phyloP scores from a whole-genome alignment of 2,888 invertebrate species.

The Ferrisia virgata region DNA sequence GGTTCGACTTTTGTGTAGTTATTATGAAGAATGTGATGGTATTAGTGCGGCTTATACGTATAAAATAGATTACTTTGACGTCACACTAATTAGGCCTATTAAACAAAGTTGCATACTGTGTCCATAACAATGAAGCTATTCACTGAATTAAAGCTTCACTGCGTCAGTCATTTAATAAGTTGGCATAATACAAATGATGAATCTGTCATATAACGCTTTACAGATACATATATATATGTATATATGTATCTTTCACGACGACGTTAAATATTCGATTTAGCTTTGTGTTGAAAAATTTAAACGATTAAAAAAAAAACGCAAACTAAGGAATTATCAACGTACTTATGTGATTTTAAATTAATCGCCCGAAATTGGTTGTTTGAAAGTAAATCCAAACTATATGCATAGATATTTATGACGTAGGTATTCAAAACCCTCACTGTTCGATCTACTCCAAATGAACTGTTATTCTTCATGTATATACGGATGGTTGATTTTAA shows the following conservation, averaged over 20 bases:
- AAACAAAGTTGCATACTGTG: background rate
- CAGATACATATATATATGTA: too few relatives aligned
- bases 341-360: background rate
- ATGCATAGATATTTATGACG: too few relatives aligned
- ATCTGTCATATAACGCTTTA: background rate
- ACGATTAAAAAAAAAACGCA: background rate
- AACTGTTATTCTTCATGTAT: background rate
- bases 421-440: too few relatives aligned
- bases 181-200: background rate
- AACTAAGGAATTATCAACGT: background rate
- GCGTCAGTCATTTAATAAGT: background rate
- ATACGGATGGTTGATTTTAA: background rate
- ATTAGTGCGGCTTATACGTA: constrained; percentile 13
- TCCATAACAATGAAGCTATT: constrained; percentile 10
- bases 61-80: constrained; percentile 8
- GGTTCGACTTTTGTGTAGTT: background rate
- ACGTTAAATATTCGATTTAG: background rate
- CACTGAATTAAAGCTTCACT: constrained; percentile 9
- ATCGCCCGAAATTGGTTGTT: background rate
- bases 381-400: background rate
- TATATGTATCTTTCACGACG: background rate
- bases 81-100: constrained; percentile 8
- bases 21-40: constrained; percentile 5
- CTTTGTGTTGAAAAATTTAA: background rate
- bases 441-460: background rate